These are phyloP conservation scores for Paramuricea clavata DNA, from an alignment of 92 coral and sea anemone genomes.

Conservation along the genomic window DNA sequence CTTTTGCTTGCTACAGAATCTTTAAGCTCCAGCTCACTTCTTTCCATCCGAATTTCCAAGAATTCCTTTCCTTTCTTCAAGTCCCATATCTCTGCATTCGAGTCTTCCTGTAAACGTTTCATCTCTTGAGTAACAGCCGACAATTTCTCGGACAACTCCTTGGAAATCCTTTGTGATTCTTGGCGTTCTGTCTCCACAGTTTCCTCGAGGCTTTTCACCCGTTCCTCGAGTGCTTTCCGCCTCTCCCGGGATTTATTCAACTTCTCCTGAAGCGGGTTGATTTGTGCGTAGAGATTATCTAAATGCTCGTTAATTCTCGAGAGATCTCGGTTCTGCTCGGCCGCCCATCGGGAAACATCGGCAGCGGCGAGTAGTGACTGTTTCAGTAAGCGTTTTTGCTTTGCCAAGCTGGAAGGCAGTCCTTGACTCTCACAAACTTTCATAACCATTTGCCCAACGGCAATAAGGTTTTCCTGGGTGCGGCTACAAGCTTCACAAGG, in stretches of 20 bases:
- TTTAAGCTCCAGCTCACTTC: slow-evolving; percentile 68
- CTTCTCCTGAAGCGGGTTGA: slow-evolving; percentile 89
- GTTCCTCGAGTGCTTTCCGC: slow-evolving; percentile 76
- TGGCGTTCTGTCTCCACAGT: slow-evolving; percentile 65
- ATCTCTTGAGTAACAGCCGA: slow-evolving; percentile 75
- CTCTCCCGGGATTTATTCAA: slow-evolving; percentile 78
- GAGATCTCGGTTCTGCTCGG: slow-evolving; percentile 95
- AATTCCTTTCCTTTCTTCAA: slow-evolving; percentile 75
- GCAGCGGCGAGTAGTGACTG: slow-evolving; percentile 97
- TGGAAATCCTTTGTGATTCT: slow-evolving; percentile 62
- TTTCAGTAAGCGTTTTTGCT: slow-evolving; percentile 90
- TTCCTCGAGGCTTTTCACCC: slow-evolving; percentile 72
- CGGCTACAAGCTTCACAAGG: slow-evolving; percentile 98
- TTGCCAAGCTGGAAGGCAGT: slow-evolving; percentile 93
- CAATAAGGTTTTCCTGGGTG: slow-evolving; percentile 89
- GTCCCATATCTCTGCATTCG: slow-evolving; percentile 72
- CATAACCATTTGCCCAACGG: slow-evolving; percentile 93
- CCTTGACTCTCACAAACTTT: slow-evolving; percentile 97
- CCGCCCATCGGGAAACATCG: slow-evolving; percentile 95
- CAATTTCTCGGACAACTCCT: slow-evolving; percentile 69
- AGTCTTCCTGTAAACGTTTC: slow-evolving; percentile 73
- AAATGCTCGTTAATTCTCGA: slow-evolving; percentile 88
- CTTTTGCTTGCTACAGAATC: slow-evolving; percentile 74
- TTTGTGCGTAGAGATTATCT: slow-evolving; percentile 95
- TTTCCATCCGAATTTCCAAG: slow-evolving; percentile 76